Conservation (phyloP, 92 coral and sea anemone species). For the Porites evermanni region DNA sequence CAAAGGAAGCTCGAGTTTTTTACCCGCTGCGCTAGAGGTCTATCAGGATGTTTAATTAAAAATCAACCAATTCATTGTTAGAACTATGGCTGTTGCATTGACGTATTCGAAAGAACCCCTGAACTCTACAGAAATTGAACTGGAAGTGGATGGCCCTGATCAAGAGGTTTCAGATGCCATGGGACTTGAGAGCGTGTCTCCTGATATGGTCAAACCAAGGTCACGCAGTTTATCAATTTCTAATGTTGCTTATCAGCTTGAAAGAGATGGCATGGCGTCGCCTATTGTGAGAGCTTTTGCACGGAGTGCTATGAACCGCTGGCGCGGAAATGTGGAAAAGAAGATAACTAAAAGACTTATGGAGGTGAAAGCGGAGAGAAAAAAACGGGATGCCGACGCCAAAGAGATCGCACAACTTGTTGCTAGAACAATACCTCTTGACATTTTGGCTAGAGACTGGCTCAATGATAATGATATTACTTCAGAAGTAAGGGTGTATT, state of each 20-base stretch:
- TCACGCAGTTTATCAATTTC: slow-evolving; percentile 67
- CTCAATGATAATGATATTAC: slow-evolving; percentile 81
- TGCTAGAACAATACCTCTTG: slow-evolving; percentile 86
- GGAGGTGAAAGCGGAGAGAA: slow-evolving; percentile 79
- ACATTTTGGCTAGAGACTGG: slow-evolving; percentile 94
- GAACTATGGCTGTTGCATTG: slow-evolving; percentile 26
- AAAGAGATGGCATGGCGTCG: slow-evolving; percentile 72
- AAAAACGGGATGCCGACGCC: slow-evolving; percentile 78
- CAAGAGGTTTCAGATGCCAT: not conserved
- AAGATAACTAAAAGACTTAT: slow-evolving; percentile 80
- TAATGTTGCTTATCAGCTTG: slow-evolving; percentile 70
- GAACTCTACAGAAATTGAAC: slow-evolving; percentile 37
- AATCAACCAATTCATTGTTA: not conserved
- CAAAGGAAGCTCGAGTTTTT: not conserved
- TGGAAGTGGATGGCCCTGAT: slow-evolving; percentile 14
- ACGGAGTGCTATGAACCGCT: slow-evolving; percentile 74
- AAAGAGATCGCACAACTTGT: slow-evolving; percentile 80
- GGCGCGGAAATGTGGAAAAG: slow-evolving; percentile 85
- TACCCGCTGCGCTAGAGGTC: slow-evolving; percentile 8
- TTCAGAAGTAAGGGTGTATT: slow-evolving; percentile 84
- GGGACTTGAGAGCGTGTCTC: slow-evolving; percentile 24
- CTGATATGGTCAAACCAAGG: slow-evolving; percentile 17
- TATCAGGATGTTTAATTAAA: slow-evolving; percentile 14
- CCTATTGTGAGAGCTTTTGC: slow-evolving; percentile 82
- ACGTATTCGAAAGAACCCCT: slow-evolving; percentile 20